Base-by-base conservation (phyloP, 2,888 invertebrate genomes). In the Poecilus cupreus region DNA sequence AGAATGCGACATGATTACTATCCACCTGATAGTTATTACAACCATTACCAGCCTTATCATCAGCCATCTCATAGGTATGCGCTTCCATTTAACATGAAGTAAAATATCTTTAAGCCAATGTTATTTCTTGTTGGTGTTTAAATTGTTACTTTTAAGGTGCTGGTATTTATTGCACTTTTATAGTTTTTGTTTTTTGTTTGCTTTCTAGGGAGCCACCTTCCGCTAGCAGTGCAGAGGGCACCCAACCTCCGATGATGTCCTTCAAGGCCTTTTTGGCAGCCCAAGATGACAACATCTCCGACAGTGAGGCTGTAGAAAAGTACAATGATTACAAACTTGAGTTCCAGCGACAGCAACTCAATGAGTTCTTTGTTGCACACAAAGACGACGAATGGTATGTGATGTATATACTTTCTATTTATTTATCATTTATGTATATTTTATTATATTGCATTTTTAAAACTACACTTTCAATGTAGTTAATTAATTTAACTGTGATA, bases 351-450 rank as follows among this genome's bases (percentile, higher is more conserved):
- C 97, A 98, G 88, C 99, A 99, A 89, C 93, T 99, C 80, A 98
- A 98, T 90, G 98, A 99, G 89, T 99, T 99, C 91, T 99, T 99
- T 91, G 95, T 98, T 86, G 96, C 96, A 60, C 99, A 99, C 91
- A 99, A 99, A 90, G 99, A 99, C 87, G 99, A 99, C 90, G 99
- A 99, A 94, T 99, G 99, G 99, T 99, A 93, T 91, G 96, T 90
- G 75, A 80, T 46, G 72, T 54, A 83, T 82, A 51, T 81, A 13
- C 39, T 68, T 77, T 32, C 78, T 46, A 60, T 83, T 79, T 81
- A 82, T 74, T 80, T 75, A 37, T 49, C 39, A 26, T 82, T 80
- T 72, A 72, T 78, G 60, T 82, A 72, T 37, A 79, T 78, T 57
- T 79, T 72, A 51, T 18, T 81, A 60, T 60, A 79, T 37, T 60